Evolutionary conservation across 2,113 vertebrate species (phyloP), one percentile per base, ranked within the genome.

Genomic region (Scomber japonicus): DNA sequence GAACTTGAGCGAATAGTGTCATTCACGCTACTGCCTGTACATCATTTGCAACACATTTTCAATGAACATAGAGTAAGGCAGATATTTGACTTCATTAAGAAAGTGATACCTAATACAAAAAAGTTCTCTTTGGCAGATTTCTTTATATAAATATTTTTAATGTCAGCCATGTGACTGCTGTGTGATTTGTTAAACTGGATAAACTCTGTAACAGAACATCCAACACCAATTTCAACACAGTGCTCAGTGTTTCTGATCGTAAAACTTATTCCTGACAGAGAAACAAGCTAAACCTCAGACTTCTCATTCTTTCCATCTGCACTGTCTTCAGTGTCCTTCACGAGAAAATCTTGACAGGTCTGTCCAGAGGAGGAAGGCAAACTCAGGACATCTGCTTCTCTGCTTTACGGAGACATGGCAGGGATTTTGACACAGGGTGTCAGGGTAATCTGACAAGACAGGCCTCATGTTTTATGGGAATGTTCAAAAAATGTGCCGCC

Each of bases 351-450:
- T 88, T 91, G 87, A 91, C 94, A 84, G 93, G 90, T 92, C 93
- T 94, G 94, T 95, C 96, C 95, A 95, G 94, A 96, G 93, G 92
- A 94, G 80, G 79, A 86, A 93, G 84, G 87, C 88, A 80, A 93
- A 90, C 86, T 88, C 87, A 53, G 92, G 90, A 93, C 91, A 92
- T 92, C 91, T 93, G 85, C 88, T 92, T 90, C 90, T 88, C 89
- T 73, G 87, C 84, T 91, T 88, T 86, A 83, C 51, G 6, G 55
- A 92, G 91, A 93, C 89, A 49, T 84, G 83, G 83, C 90, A 83
- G 86, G 55, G 80, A 90, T 91, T 93, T 89, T 94, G 94, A 95
- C 93, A 90, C 83, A 46, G 85, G 55, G 61, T 88, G 88, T 94
- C 93, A 92, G 81, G 72, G 83, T 95, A 92, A 95, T 94, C 88